Evolutionary conservation across 2,797 vertebrate species (phyloP), one percentile per base, ranked within the genome.

Genomic region (Acrossocheilus wenchowensis): DNA sequence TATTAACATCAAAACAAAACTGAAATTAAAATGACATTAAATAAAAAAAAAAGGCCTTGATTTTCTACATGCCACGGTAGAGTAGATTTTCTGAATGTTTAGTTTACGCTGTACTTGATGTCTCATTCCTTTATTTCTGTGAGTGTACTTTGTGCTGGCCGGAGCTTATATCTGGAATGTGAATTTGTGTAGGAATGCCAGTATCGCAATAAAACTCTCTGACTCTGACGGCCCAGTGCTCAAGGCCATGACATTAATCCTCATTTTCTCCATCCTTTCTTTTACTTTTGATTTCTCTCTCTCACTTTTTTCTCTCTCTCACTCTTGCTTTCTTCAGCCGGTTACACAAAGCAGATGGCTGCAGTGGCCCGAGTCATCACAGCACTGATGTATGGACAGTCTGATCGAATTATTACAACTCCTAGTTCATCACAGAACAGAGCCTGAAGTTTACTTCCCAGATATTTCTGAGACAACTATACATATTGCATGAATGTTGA

Each of bases 271-370:
- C 75, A 60, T 79, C 48, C 6, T 57, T 85, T 85, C 75, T 71
- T 85, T 79, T 85, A 71, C 84, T 80, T 85, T 48, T 80, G 75
- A 85, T 83, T 81, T 68, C 19, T 81, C 64, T 41, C 15, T 41
- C 43, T 34, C 50, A 6, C 75, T 72, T 71, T 19, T 78, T 52
- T 77, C 26, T 39, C 71, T 75, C 54, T 82, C 23, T 71, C 41
- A 17, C 74, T 48, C 50, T 64, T 19, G 15, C 50, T 54, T 14
- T n/a, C 77, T 34, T n/a, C 72, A 92, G 88, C 75, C 89, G 87
- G 91, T 94, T 92, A 92, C 91, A 93, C 91, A 92, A 93, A 94
- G 81, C 93, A 93, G 90, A 94, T 91, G 93, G 92, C 87, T 82
- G 89, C 90, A 91, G 89, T 88, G 83, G 88, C 89, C 84, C 86